These are phyloP conservation scores for Lasioglossum baleicum DNA, from an alignment of 1,140 invertebrate species.

Conservation along the genomic window DNA sequence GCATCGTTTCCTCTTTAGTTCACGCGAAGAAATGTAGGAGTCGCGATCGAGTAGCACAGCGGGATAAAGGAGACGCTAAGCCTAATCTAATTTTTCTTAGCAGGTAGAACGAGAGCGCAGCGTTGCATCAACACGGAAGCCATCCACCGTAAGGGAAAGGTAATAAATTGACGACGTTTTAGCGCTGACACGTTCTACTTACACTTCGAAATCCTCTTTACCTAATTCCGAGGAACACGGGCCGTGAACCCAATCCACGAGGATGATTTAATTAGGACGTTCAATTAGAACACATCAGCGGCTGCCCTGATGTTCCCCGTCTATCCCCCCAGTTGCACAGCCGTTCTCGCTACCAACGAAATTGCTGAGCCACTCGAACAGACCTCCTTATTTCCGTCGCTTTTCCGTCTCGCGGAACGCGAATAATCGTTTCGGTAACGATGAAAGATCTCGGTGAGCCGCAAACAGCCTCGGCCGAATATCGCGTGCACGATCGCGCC, in stretches of 20 bases:
- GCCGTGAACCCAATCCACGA: slow-evolving; percentile 13
- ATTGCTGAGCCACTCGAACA: slow-evolving; percentile 20
- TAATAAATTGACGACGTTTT: slow-evolving; percentile 24
- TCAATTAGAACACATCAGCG: slow-evolving; percentile 40
- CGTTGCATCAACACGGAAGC: not conserved
- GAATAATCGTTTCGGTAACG: not conserved
- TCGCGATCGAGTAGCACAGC: no score
- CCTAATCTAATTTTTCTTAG: no score
- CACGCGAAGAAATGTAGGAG: no score
- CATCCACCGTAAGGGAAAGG: not conserved
- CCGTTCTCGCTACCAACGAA: not conserved
- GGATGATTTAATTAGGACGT: slow-evolving; percentile 40
- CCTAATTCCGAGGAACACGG: slow-evolving; percentile 18
- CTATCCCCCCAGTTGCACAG: no score
- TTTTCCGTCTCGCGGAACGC: slow-evolving; percentile 2
- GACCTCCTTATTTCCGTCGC: slow-evolving; percentile 10
- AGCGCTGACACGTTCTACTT: not conserved
- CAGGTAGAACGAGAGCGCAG: no score
- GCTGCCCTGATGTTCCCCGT: not conserved
- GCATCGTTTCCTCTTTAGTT: no score
- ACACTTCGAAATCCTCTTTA: slow-evolving; percentile 30
- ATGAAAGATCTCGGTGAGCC: slow-evolving; percentile 14
- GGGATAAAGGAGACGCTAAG: no score
- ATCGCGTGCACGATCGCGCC: not conserved
- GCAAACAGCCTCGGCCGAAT: not conserved